phyloP scores from a whole-genome alignment of 2,888 invertebrate species.

The Aquatica leii region DNA sequence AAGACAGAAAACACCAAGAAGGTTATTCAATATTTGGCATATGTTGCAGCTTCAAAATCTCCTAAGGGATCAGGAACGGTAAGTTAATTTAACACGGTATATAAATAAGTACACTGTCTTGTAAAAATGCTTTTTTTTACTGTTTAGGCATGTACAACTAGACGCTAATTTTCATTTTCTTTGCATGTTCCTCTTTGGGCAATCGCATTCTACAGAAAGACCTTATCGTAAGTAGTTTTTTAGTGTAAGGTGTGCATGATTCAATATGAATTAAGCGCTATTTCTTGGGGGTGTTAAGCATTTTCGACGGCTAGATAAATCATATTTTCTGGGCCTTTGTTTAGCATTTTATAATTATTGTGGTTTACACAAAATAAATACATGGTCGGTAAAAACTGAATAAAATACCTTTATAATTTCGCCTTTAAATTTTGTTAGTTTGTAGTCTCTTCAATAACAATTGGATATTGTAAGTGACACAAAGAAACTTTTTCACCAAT shows the following conservation, averaged over 20 bases:
- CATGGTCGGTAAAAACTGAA: too few species aligned
- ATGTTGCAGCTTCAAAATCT: conserved; percentile 97
- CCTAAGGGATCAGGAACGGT: conserved; percentile 90
- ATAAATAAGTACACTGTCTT: neutral
- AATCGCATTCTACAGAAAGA: conserved; percentile 58
- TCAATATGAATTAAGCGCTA: too few species aligned
- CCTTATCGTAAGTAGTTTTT: conserved; percentile 60
- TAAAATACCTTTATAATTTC: too few species aligned
- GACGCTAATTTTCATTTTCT: conserved; percentile 50
- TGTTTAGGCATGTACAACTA: conserved; percentile 5
- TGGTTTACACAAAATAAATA: too few species aligned
- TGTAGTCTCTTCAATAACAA: too few species aligned
- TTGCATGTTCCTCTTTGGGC: conserved; percentile 55
- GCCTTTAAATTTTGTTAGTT: too few species aligned
- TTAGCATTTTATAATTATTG: too few species aligned
- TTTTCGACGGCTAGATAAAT: too few species aligned
- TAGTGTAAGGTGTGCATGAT: conserved; percentile 39
- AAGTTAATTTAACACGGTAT: conserved; percentile 62
- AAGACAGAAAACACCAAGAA: conserved; percentile 99
- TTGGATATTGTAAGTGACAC: too few species aligned
- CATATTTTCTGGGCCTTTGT: too few species aligned
- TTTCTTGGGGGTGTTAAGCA: too few species aligned
- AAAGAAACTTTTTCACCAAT: too few species aligned
- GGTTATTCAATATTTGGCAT: conserved; percentile 99
- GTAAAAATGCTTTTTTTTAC: neutral